Conservation (phyloP, 2,113 vertebrate genomes). For the Nibea coibor region DNA sequence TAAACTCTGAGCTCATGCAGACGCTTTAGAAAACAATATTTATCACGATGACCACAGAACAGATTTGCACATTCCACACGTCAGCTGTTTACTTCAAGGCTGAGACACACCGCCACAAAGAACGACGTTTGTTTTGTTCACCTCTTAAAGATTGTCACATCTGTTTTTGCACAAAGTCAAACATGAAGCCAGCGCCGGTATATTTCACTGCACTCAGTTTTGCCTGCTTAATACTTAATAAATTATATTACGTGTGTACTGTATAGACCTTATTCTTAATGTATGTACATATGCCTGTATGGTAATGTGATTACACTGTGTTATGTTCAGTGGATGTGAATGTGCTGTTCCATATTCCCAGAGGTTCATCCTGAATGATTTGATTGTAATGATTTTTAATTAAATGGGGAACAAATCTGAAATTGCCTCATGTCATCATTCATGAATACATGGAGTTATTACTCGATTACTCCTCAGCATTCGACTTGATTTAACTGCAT, state of each 20-base stretch:
- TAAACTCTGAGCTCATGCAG: background rate
- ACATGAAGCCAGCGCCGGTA: slow-evolving; percentile 5
- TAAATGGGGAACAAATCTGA: slow-evolving; percentile 49
- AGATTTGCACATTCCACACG: slow-evolving; percentile 45
- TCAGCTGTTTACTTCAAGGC: slow-evolving; percentile 2
- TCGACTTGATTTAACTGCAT: background rate
- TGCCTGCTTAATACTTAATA: slow-evolving; percentile 45
- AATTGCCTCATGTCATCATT: background rate
- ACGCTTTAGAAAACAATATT: background rate
- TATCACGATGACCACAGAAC: background rate
- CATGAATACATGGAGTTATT: background rate
- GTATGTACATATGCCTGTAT: slow-evolving; percentile 30
- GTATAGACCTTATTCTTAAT: slow-evolving; percentile 28
- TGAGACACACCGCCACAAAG: background rate
- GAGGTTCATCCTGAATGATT: slow-evolving; percentile 6
- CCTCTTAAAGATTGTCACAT: background rate
- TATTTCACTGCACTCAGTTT: slow-evolving; percentile 28
- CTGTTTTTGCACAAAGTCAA: slow-evolving; percentile 8
- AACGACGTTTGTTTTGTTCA: slow-evolving; percentile 21
- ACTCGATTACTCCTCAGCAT: background rate
- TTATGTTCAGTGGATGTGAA: slow-evolving; percentile 32
- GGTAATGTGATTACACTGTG: slow-evolving; percentile 42
- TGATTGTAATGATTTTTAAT: slow-evolving; percentile 55
- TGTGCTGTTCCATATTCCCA: slow-evolving; percentile 15
- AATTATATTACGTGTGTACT: slow-evolving; percentile 28